These are phyloP conservation scores for Astyanax mexicanus DNA, from an alignment of 2,797 vertebrate genomes.

Conservation along the genomic window DNA sequence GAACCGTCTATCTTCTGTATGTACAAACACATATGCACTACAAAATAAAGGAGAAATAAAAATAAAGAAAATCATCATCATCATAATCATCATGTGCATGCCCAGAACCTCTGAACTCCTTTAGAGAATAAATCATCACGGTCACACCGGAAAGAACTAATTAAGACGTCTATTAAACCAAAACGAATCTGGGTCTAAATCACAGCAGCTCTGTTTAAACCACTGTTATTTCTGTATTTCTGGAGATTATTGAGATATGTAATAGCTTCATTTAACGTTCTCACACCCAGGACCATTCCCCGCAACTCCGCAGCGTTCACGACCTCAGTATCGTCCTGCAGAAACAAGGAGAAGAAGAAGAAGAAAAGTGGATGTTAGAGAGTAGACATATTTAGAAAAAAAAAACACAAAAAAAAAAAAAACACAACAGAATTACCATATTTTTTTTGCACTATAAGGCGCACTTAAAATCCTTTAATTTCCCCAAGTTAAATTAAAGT, in stretches of 20 bases:
- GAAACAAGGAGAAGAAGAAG: too few species aligned
- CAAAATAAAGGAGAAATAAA: background rate
- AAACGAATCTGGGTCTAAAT: conserved; percentile 11
- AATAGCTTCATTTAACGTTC: conserved; percentile 15
- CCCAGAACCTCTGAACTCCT: conserved; percentile 5
- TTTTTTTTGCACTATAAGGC: too few species aligned
- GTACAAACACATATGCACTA: background rate
- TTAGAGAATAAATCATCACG: background rate
- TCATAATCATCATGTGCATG: background rate
- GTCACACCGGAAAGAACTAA: conserved; percentile 23
- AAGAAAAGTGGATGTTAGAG: conserved; percentile 16
- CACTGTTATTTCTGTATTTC: conserved; percentile 9
- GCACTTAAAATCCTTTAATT: too few species aligned
- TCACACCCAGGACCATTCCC: conserved; percentile 13
- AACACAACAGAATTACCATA: too few species aligned
- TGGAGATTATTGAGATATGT: conserved; percentile 7
- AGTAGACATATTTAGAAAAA: background rate
- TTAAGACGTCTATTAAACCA: conserved; percentile 27
- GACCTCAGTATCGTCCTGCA: conserved; percentile 75
- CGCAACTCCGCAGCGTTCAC: conserved; percentile 7
- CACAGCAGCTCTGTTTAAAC: background rate
- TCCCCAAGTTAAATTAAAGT: too few species aligned
- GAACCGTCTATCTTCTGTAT: background rate
- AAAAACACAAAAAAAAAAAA: too few species aligned
- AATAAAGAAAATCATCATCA: background rate